These are phyloP conservation scores for Bombus difficillimus DNA, from an alignment of 1,140 invertebrate genomes.

Conservation along the genomic window DNA sequence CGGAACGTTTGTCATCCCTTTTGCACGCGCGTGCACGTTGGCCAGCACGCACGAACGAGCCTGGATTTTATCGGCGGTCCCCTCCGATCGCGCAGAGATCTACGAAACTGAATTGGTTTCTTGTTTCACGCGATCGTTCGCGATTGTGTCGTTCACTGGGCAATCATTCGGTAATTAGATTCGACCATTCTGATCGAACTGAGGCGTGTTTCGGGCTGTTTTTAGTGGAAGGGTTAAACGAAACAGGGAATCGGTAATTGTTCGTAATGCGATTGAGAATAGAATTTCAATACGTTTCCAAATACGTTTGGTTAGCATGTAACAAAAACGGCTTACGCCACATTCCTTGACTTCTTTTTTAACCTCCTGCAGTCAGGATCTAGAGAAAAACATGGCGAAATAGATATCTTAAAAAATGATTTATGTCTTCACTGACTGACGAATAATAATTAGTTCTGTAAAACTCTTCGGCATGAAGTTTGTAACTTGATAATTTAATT, in stretches of 20 bases:
- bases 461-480: too few species aligned
- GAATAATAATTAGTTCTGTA: too few species aligned
- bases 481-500: too few species aligned
- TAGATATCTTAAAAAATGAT: neutral
- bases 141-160: neutral
- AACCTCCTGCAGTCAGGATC: too few species aligned
- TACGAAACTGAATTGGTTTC: neutral
- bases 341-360: too few species aligned
- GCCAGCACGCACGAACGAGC: slow-evolving; percentile 29
- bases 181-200: too few species aligned
- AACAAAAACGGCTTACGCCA: too few species aligned
- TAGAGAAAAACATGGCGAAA: neutral
- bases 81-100: neutral
- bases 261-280: neutral
- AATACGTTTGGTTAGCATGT: neutral
- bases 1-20: slow-evolving; percentile 66
- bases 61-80: slow-evolving; percentile 41
- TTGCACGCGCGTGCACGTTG: slow-evolving; percentile 12
- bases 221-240: neutral
- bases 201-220: neutral
- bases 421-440: too few species aligned
- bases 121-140: neutral
- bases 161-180: slow-evolving; percentile 1
- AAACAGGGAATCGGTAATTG: neutral
- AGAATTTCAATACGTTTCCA: neutral